Conservation (phyloP, 2,888 invertebrate species). For the Tenthredo amoena region DNA sequence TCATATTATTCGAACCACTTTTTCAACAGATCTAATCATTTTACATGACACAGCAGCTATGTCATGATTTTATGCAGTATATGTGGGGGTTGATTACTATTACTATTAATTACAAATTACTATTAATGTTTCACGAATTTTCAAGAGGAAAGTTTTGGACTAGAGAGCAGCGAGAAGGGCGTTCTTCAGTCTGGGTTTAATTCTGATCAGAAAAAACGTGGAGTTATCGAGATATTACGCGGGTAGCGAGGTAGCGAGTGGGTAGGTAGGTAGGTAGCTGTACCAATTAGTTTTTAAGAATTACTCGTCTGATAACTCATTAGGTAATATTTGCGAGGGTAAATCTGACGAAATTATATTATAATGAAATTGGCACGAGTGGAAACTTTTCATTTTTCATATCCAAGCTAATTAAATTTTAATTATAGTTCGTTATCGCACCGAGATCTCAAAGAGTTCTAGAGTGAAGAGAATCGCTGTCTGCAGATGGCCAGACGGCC, state of each 20-base stretch:
- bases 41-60: too few species aligned
- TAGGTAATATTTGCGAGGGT: constrained; percentile 30
- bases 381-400: constrained; percentile 25
- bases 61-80: too few species aligned
- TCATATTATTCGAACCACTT: too few species aligned
- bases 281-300: constrained; percentile 10
- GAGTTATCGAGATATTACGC: constrained; percentile 11
- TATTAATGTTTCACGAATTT: too few species aligned
- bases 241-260: not conserved
- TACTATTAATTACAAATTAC: too few species aligned
- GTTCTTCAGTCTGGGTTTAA: not conserved
- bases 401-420: constrained; percentile 29
- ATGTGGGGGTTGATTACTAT: too few species aligned
- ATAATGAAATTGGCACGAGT: constrained; percentile 28
- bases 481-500: not conserved
- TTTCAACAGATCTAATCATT: too few species aligned
- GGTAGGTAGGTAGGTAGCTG: too few species aligned
- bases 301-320: constrained; percentile 3
- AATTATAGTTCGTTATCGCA: constrained; percentile 28
- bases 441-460: not conserved
- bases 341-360: constrained; percentile 38
- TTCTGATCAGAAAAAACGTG: constrained; percentile 17
- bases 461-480: not conserved
- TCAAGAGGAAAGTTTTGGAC: not conserved
- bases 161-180: not conserved